Base-by-base conservation (phyloP, 64 coral and sea anemone species). In the Cladopsammia gracilis region DNA sequence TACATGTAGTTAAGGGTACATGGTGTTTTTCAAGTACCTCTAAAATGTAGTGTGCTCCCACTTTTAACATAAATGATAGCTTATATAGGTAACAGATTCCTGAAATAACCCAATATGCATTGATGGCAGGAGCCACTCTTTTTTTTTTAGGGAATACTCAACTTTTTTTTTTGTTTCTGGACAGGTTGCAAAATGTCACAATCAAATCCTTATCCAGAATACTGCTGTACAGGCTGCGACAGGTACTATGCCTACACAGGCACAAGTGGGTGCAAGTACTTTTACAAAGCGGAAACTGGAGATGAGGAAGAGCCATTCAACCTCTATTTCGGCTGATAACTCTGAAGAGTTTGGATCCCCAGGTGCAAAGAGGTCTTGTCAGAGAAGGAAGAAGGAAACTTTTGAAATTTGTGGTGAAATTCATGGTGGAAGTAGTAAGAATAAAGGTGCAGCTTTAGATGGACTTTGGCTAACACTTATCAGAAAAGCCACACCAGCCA, bases 381-480 rank as follows among this genome's bases (percentile, higher is more conserved):
- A 70, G 26, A 70, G 66, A 70, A 19, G 66, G 22, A 70, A 25
- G 26, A 70, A 70, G 22, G 66, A 70, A 70, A 70, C 66, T 8
- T 25, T 70, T 19, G 66, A 70, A 23, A 22, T 22, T 7, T 70
- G 66, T 70, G 22, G 22, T 23, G 66, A 23, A 23, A 70, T 70
- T 69, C 65, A 69, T 69, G 65, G 19, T 23, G 65, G 65, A 69
- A n/a, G n/a, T 69, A 23, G 7, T 70, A 70, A 8, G 20, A 70
- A 25, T 24, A 70, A 70, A 70, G 18, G 22, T 19, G 1, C 66
- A 24, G 66, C 66, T 23, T 70, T 70, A 70, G 66, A 70, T 22
- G 66, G 66, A 9, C 19, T 70, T 70, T 93, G 91, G 91, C 48
- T 93, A 14, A 71, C 91, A 10, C n/a, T 87, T 44, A 82, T 93